Conservation (phyloP, 2,888 invertebrate species). For the Trissolcus japonicus region DNA sequence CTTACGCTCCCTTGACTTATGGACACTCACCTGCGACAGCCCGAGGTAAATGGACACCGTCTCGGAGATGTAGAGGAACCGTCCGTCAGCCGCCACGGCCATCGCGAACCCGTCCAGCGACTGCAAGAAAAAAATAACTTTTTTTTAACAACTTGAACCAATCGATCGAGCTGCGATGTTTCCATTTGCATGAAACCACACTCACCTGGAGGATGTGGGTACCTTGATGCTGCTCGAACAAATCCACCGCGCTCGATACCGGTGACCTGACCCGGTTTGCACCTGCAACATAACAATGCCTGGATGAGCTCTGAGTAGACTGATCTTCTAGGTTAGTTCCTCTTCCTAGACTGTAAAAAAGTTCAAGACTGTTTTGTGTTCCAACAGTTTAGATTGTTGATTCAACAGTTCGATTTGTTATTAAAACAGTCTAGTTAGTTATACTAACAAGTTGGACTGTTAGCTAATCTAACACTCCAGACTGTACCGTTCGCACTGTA, state of each 20-base stretch:
- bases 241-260: slow-evolving; percentile 86
- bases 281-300: slow-evolving; percentile 80
- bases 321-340: too few species aligned
- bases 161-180: not conserved
- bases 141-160: not conserved
- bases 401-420: too few species aligned
- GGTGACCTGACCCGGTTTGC: slow-evolving; percentile 85
- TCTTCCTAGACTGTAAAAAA: too few species aligned
- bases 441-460: too few species aligned
- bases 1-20: slow-evolving; percentile 43
- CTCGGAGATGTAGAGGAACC: slow-evolving; percentile 99
- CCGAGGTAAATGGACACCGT: slow-evolving; percentile 99
- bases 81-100: slow-evolving; percentile 95
- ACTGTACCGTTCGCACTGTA: too few species aligned
- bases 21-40: slow-evolving; percentile 93
- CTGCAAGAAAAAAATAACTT: slow-evolving; percentile 79
- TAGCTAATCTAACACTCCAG: too few species aligned
- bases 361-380: too few species aligned
- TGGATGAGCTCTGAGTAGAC: slow-evolving; percentile 3
- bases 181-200: slow-evolving; percentile 4
- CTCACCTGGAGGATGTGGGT: slow-evolving; percentile 97
- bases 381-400: too few species aligned
- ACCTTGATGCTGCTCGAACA: slow-evolving; percentile 97
- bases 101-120: slow-evolving; percentile 98
- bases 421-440: too few species aligned